A percentile compares a stretch with the other conserved stretches of the same genome.
These are phyloP conservation scores for Oeneis ivallda DNA, from an alignment of 2,888 invertebrate species.

Conservation along the genomic window DNA sequence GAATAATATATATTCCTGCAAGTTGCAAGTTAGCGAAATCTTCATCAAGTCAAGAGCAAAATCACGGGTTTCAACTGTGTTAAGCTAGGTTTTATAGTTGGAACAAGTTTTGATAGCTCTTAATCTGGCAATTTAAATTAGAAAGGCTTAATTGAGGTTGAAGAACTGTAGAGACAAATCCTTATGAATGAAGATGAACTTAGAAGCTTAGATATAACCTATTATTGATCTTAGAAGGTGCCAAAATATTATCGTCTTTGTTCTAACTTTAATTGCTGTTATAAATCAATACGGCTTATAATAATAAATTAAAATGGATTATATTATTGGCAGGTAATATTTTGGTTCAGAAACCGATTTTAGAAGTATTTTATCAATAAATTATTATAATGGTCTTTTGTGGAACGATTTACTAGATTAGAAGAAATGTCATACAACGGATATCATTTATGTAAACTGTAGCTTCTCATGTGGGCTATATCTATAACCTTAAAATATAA, in stretches of 20 bases:
- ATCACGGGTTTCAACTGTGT: neutral
- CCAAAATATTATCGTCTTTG: conserved; percentile 2
- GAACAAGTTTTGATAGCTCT: conserved; percentile 26
- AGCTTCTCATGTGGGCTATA: too few relatives aligned
- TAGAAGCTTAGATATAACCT: conserved; percentile 2
- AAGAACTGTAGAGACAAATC: conserved; percentile 24
- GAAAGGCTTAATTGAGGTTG: conserved; percentile 25
- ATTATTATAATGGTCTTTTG: too few relatives aligned
- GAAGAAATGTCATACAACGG: too few relatives aligned
- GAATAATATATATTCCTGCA: too few relatives aligned
- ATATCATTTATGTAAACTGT: too few relatives aligned
- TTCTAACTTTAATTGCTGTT: neutral
- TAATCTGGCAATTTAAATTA: conserved; percentile 33
- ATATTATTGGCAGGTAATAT: too few relatives aligned
- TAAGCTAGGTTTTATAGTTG: conserved; percentile 16
- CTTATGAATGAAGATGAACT: conserved; percentile 11
- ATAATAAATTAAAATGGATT: too few relatives aligned
- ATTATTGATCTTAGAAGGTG: neutral
- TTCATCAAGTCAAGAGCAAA: neutral
- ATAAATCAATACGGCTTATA: neutral
- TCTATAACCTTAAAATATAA: too few relatives aligned
- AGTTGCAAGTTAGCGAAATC: neutral
- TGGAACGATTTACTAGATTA: too few relatives aligned
- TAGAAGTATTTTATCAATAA: too few relatives aligned
- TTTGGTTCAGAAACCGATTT: too few relatives aligned